phyloP scores from a whole-genome alignment of 2,797 vertebrate species.

The Sebastolobus altivelis region DNA sequence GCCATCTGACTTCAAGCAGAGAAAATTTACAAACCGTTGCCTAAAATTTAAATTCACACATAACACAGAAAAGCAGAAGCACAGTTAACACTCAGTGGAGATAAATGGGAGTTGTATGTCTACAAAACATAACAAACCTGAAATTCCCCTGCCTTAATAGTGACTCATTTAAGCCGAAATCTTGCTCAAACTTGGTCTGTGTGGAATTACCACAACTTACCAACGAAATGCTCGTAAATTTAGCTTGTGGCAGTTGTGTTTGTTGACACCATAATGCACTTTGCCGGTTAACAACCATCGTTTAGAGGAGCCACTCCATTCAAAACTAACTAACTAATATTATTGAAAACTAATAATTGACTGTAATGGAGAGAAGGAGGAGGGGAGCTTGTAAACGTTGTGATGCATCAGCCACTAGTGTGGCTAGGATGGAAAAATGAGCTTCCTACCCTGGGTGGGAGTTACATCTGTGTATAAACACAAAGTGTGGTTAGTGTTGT shows the following conservation, averaged over 20 bases:
- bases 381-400: constrained; percentile 54
- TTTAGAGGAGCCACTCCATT: constrained; percentile 39
- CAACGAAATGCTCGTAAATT: constrained; percentile 45
- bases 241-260: constrained; percentile 36
- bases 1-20: neutral
- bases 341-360: constrained; percentile 57
- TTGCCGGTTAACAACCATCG: constrained; percentile 11
- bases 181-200: constrained; percentile 9
- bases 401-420: constrained; percentile 43
- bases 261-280: constrained; percentile 24
- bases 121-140: neutral
- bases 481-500: constrained; percentile 50
- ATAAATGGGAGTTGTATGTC: neutral
- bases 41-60: neutral
- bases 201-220: constrained; percentile 30
- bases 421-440: constrained; percentile 44
- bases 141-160: neutral
- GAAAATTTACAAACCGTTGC: neutral
- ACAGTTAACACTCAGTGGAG: neutral
- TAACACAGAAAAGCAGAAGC: constrained; percentile 2
- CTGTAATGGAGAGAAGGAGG: constrained; percentile 40
- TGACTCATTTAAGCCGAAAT: constrained; percentile 5
- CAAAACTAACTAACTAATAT: constrained; percentile 59
- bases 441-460: constrained; percentile 43
- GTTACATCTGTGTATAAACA: constrained; percentile 51